These are phyloP conservation scores for Physella acuta DNA, from an alignment of 1,140 invertebrate species.

Conservation along the genomic window DNA sequence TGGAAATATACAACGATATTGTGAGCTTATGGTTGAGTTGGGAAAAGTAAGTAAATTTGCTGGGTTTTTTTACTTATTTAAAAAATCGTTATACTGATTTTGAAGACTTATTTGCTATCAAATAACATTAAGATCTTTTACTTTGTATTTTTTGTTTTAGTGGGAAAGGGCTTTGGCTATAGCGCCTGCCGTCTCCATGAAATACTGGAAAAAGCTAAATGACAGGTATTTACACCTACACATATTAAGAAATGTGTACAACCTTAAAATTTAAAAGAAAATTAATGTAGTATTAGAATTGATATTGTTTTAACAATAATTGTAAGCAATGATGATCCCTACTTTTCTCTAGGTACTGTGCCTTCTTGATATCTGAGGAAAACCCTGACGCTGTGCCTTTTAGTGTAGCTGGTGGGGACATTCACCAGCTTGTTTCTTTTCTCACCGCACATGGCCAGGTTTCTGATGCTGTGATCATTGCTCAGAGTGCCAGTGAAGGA, in stretches of 20 bases:
- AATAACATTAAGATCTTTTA: not conserved
- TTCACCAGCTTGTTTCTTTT: slow-evolving; percentile 50
- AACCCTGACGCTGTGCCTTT: slow-evolving; percentile 51
- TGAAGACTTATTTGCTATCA: not conserved
- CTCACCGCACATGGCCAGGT: slow-evolving; percentile 47
- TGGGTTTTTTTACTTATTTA: not conserved
- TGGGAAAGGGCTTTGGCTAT: slow-evolving; percentile 62
- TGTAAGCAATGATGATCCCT: too few species aligned
- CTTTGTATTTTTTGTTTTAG: slow-evolving; percentile 32
- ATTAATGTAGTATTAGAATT: too few species aligned
- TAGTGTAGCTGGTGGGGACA: slow-evolving; percentile 51
- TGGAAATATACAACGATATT: slow-evolving; percentile 62
- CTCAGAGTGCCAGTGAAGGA: slow-evolving; percentile 50
- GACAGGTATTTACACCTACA: too few species aligned
- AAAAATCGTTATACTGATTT: too few species aligned
- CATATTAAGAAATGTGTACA: too few species aligned
- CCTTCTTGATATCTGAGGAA: slow-evolving; percentile 51
- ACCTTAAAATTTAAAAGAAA: too few species aligned
- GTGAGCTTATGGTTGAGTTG: slow-evolving; percentile 60
- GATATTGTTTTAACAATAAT: too few species aligned
- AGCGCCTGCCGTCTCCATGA: slow-evolving; percentile 61
- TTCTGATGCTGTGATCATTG: slow-evolving; percentile 47
- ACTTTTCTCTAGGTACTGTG: slow-evolving; percentile 54
- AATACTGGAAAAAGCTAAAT: slow-evolving; percentile 61
- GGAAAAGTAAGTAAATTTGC: slow-evolving; percentile 48